Conservation (phyloP, 2,797 vertebrate genomes). For the Poecilia gillii region DNA sequence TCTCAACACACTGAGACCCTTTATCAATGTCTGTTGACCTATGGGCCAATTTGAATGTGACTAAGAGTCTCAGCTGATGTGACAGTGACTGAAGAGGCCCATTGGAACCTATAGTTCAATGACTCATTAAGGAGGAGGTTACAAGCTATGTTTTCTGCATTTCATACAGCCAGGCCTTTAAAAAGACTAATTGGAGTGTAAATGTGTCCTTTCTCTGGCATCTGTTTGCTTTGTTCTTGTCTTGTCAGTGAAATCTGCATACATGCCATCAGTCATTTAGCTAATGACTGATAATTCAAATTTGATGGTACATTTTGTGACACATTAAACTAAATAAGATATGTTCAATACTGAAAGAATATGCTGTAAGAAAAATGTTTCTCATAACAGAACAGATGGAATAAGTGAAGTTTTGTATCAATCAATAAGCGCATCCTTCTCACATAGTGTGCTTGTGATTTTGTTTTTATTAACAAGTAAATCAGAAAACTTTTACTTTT, state of each 20-base stretch:
- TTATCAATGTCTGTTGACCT: conserved; percentile 70
- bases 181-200: conserved; percentile 73
- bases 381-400: neutral
- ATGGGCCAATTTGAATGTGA: conserved; percentile 71
- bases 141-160: conserved; percentile 63
- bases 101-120: conserved; percentile 70
- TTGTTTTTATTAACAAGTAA: neutral
- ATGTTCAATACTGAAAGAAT: neutral
- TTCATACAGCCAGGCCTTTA: conserved; percentile 66
- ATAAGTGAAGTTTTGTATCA: neutral
- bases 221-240: conserved; percentile 60
- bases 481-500: neutral
- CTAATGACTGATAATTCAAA: conserved; percentile 24
- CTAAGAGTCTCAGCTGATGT: conserved; percentile 68
- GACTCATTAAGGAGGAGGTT: conserved; percentile 70
- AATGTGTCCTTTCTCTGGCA: conserved; percentile 65
- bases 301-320: conserved; percentile 31
- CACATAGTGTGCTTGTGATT: neutral
- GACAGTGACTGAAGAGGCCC: conserved; percentile 76
- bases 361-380: neutral
- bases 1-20: conserved; percentile 53
- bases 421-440: neutral
- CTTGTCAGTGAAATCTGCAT: conserved; percentile 54
- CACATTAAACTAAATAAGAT: conserved; percentile 29
- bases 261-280: conserved; percentile 47